Base-by-base conservation (phyloP, 2,797 vertebrate genomes). In the Mallotus villosus region DNA sequence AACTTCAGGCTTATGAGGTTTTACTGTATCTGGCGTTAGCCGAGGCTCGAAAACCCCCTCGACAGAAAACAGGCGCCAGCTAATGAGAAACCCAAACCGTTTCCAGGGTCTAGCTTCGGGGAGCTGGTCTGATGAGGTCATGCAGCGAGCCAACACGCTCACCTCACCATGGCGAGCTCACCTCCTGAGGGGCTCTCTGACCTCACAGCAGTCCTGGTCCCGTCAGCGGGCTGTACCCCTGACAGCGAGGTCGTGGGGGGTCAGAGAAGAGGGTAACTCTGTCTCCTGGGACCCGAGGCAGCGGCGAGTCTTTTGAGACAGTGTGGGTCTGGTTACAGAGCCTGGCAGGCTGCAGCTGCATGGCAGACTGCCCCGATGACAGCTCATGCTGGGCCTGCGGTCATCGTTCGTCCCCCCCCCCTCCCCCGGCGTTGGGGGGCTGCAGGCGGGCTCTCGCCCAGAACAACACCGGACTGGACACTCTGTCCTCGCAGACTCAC, bases 241-340 rank as follows among this genome's bases (percentile, higher is more conserved):
- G 85, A 85, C 78, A 74, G 81, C 81, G 71, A 66, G 84, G 82
- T 90, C 76, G 72, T 2, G 22, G 59, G 73, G 85, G 85, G 92
- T 91, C 81, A 79, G 37, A 78, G 84, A 70, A 84, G 80, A 80
- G 82, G 84, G 82, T 85, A 83, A 86, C 80, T 79, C 73, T 78
- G 84, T 83, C 88, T 78, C 82, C 55, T 66, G 78, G 84, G 85
- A 87, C 81, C 78, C 83, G 82, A 82, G 78, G 82, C 75, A 74
- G 79, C 74, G 77, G 37, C 53, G 74, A 75, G 63, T 69, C 68
- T 84, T 87, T 78, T 77, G 90, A 92, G 88, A 93, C 91, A 90
- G 74, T 82, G 75, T 49, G 74, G 88, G 71, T 90, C 81, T 82
- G 78, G 83, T 92, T 90, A 89, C 89, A 82, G 84, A 59, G 24